A percentile compares a stretch with the other conserved stretches of the same genome.
These are phyloP conservation scores for Graphium colonna DNA, from an alignment of 2,888 invertebrate species.

Conservation along the genomic window DNA sequence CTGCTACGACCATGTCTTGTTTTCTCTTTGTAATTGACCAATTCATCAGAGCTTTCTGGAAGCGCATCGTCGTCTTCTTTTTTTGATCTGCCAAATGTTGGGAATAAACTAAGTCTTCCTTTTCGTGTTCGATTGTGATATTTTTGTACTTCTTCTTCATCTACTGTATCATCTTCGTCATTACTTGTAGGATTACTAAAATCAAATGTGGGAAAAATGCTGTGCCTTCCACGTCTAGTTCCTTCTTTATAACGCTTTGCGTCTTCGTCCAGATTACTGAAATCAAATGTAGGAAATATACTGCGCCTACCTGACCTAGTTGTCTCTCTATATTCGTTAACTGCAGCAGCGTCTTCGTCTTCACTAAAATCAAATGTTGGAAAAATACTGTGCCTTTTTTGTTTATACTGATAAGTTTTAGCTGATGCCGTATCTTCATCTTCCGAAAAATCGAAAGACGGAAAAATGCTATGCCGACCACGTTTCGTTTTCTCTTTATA, in stretches of 20 bases:
- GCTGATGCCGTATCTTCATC: slow-evolving; percentile 56
- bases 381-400: slow-evolving; percentile 63
- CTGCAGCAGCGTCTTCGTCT: slow-evolving; percentile 45
- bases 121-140: slow-evolving; percentile 67
- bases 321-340: slow-evolving; percentile 56
- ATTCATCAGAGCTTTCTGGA: slow-evolving; percentile 70
- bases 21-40: slow-evolving; percentile 66
- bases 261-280: slow-evolving; percentile 59
- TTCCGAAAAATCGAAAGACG: slow-evolving; percentile 66
- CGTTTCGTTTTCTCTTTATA: slow-evolving; percentile 57
- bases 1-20: slow-evolving; percentile 60
- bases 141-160: slow-evolving; percentile 64
- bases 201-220: slow-evolving; percentile 68
- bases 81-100: slow-evolving; percentile 59
- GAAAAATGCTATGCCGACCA: slow-evolving; percentile 62
- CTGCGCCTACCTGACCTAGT: slow-evolving; percentile 61
- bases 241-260: slow-evolving; percentile 60
- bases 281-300: slow-evolving; percentile 68
- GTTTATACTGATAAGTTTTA: slow-evolving; percentile 52
- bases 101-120: slow-evolving; percentile 65
- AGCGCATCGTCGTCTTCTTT: slow-evolving; percentile 55
- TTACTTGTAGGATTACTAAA: slow-evolving; percentile 55
- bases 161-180: slow-evolving; percentile 60
- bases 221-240: slow-evolving; percentile 60
- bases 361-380: slow-evolving; percentile 64